These are phyloP conservation scores for Pipa parva DNA, from an alignment of 2,113 vertebrate species.

Conservation along the genomic window DNA sequence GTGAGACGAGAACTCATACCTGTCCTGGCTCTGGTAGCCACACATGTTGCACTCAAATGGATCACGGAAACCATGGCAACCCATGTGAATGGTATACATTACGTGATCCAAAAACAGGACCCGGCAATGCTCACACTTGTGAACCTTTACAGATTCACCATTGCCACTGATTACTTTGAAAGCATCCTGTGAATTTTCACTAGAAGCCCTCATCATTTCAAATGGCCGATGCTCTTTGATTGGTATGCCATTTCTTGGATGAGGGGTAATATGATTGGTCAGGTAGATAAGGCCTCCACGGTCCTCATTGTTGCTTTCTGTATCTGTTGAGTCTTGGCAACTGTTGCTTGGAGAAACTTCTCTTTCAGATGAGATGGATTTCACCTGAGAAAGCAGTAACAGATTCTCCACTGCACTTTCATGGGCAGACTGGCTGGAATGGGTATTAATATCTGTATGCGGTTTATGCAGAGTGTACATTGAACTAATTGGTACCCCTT, in stretches of 20 bases:
- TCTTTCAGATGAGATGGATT: conserved; percentile 84
- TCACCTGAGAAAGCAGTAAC: conserved; percentile 90
- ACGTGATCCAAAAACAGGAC: conserved; percentile 97
- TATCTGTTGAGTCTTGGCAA: conserved; percentile 95
- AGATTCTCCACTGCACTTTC: conserved; percentile 91
- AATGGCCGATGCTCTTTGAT: conserved; percentile 85
- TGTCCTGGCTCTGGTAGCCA: conserved; percentile 93
- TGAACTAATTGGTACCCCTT: conserved; percentile 71
- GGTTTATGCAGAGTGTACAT: conserved; percentile 84
- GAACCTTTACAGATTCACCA: conserved; percentile 84
- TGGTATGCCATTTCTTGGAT: conserved; percentile 79
- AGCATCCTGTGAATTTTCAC: conserved; percentile 74
- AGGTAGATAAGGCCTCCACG: conserved; percentile 90
- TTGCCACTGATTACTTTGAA: conserved; percentile 82
- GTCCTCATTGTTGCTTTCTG: conserved; percentile 93
- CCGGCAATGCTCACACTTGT: conserved; percentile 90
- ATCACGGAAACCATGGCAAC: conserved; percentile 94
- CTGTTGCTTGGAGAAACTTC: conserved; percentile 92
- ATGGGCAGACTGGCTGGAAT: conserved; percentile 72
- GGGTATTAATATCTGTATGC: conserved; percentile 55
- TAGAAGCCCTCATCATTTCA: conserved; percentile 72
- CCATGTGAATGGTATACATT: conserved; percentile 99
- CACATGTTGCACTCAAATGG: conserved; percentile 98
- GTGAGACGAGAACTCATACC: conserved; percentile 97
- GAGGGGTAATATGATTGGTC: conserved; percentile 85